phyloP scores from a whole-genome alignment of 2,113 vertebrate species.

The Antidorcas marsupialis region DNA sequence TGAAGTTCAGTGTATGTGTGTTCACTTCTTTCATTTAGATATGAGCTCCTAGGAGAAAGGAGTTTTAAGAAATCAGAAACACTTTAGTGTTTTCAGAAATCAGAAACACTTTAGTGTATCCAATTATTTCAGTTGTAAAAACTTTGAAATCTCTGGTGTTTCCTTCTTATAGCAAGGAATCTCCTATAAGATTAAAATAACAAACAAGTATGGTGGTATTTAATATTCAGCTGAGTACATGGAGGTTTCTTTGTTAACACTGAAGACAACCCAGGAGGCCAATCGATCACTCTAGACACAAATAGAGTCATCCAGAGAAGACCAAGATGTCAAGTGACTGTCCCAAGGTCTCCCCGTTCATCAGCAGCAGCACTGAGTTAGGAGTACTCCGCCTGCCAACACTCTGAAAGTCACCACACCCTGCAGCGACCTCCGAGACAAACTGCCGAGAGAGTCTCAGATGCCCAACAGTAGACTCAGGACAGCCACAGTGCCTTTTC shows the following conservation, averaged over 20 bases:
- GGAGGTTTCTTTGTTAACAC: not conserved
- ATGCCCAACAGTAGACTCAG: not conserved
- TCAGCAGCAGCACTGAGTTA: not conserved
- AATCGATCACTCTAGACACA: not conserved
- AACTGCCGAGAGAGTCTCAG: not conserved
- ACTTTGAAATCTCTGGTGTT: not conserved
- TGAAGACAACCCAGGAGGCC: not conserved
- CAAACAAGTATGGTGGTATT: not conserved
- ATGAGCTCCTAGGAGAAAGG: not conserved
- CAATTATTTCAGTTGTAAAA: not conserved
- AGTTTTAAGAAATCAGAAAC: conserved; percentile 17
- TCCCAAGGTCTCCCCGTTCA: not conserved
- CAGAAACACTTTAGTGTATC: not conserved
- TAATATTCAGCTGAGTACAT: conserved; percentile 1
- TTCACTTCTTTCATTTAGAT: not conserved
- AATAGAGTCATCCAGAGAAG: not conserved
- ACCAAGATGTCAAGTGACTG: conserved; percentile 26
- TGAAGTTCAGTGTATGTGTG: not conserved
- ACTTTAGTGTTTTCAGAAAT: not conserved
- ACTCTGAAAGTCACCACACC: not conserved
- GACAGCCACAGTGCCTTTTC: not conserved
- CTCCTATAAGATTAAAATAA: not conserved
- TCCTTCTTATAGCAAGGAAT: not conserved
- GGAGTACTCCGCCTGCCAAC: not conserved
- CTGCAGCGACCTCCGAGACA: not conserved